Evolutionary conservation across 2,113 vertebrate genomes (phyloP).

Genomic region (Pollimyrus isidori): DNA sequence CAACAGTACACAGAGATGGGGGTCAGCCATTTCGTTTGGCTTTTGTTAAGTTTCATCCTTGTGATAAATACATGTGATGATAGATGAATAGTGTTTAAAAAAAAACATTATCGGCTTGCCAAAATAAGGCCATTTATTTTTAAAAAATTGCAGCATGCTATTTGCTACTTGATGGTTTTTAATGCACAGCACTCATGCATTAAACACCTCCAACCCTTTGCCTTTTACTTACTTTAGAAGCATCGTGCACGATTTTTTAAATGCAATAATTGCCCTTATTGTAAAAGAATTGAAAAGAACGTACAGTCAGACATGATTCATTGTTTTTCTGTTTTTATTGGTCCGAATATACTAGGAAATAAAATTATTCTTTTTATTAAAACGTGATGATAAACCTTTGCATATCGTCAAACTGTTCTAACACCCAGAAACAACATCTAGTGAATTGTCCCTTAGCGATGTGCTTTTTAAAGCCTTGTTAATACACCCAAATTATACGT

Average conservation of each 20-base stretch:
- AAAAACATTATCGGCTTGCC: not conserved
- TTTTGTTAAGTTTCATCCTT: not conserved
- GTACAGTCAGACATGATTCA: not conserved
- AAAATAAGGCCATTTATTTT: not conserved
- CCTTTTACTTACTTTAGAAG: not conserved
- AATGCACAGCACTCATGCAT: not conserved
- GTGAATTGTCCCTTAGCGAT: not conserved
- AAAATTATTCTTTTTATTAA: not conserved
- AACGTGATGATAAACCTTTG: not conserved
- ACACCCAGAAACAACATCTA: not conserved
- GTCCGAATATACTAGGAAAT: not conserved
- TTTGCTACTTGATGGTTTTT: not conserved
- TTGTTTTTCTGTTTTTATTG: not conserved
- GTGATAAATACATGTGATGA: not conserved
- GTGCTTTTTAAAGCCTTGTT: not conserved
- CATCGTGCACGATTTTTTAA: not conserved
- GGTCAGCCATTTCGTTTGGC: not conserved
- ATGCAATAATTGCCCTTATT: not conserved
- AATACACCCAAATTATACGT: not conserved
- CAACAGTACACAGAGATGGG: not conserved
- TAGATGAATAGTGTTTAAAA: not conserved
- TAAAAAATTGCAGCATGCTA: not conserved
- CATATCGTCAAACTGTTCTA: not conserved
- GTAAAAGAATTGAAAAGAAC: not conserved
- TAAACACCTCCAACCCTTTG: not conserved